Evolutionary conservation across 2,888 invertebrate genomes (phyloP), one percentile per base, ranked within the genome.

Genomic region (Busseola fusca): DNA sequence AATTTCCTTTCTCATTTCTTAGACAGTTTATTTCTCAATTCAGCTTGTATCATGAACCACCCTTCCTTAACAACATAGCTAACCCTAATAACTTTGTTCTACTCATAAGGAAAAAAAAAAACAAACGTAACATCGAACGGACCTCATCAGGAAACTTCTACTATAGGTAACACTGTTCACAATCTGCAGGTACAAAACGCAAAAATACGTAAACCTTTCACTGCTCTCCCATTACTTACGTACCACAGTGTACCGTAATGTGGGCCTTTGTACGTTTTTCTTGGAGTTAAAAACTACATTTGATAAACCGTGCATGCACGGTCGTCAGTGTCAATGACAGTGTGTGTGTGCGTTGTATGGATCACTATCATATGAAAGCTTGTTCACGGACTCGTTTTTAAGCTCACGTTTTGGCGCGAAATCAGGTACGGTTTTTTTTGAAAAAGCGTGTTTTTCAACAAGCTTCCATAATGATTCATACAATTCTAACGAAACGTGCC

Each of bases 131-230:
- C 73, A 73, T 82, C 79, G 81, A 68, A 71, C 67, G 68, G 81
- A 80, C 72, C 70, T 81, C 80, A 80, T 76, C 83, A 80, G 67
- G 64, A 70, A 76, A 76, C 71, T 83, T 70, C 52, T 56, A 16
- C 69, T 56, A 69, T 81, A n/a, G n/a, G n/a, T n/a, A 77, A 73
- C 74, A 74, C 79, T 74, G 60, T 70, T 80, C 80, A 71, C 84
- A 84, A 77, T 72, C 84, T 72, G 69, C 81, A 74, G 78, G 81
- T 80, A 81, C 70, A 74, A 72, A 76, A 74, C 70, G 70, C 74
- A 80, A 69, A 77, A 81, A 71, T 68, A 76, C 72, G 81, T 64
- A 73, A 78, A 72, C 73, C 73, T 78, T 74, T 75, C 78, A 76
- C 72, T 50, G 66, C 60, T 66, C 45, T 52, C 56, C 66, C 73